Base-by-base conservation (phyloP, 2,888 invertebrate species). In the Hirtodrosophila alboralis region DNA sequence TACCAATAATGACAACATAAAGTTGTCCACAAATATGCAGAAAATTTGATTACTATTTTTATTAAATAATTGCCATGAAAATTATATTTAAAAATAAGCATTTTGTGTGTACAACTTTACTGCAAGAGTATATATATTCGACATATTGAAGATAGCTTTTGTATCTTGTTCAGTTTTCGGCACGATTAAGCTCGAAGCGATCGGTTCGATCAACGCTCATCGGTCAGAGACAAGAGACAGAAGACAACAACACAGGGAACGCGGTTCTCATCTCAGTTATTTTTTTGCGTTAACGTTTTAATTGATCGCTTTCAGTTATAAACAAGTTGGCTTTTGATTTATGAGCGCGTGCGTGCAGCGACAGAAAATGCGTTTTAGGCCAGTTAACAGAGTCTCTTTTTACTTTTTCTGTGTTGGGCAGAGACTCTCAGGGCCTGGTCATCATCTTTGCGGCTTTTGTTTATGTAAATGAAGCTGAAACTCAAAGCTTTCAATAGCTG, bases 201-300 rank as follows among this genome's bases (percentile, higher is more conserved):
- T 65, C 60, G 60, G 48, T 53, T 45, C 68, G 68, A 68, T 68
- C 67, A 70, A 47, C 66, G 69, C 66, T 70, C 69, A 71, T 70
- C 69, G 69, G 56, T 70, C 66, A 69, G 65, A 23, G 4, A 18
- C 18, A 18, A 18, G 18, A 5, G 23, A 58, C 53, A 30, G 49
- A 21, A 30, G 43, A 27, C 31, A 14, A 34, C 7, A n/a, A n/a
- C n/a, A 48, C 28, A 37, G 52, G 14, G 6, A 43, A 43, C 52
- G 30, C 63, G 60, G 65, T 52, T 65, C 65, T 58, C 65, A 65
- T 48, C 65, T 65, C 44, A 43, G 64, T 51, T 44, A 28, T 67
- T 78, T 75, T 78, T 78, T 78, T 83, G 84, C 80, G 83, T 84
- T 84, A 84, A 84, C 84, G 74, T 79, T 84, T 81, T 81, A 81